Base-by-base conservation (phyloP, 1,140 invertebrate genomes). In the Bombus sibiricus region DNA sequence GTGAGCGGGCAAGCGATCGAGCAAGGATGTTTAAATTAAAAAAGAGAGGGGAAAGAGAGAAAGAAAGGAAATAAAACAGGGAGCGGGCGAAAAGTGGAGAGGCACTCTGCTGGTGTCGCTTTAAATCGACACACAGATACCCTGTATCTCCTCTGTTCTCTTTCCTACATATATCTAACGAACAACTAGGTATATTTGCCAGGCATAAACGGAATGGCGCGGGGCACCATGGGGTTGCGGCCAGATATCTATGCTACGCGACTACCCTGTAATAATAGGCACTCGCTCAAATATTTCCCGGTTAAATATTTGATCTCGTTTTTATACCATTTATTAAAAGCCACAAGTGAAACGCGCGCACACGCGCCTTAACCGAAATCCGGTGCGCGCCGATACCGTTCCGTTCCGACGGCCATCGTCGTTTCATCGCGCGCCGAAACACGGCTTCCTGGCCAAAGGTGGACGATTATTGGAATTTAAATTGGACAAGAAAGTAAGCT, bases 311-410 rank as follows among this genome's bases (percentile, higher is more conserved):
- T 93, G 92, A 93, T 92, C 92, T 89, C 86, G 88, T 92, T 93
- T 93, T 93, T 93, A 92, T 93, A 88, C 92, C 90, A 92, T 93
- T 93, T 93, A 93, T 93, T 92, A 93, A 93, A 92, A 92, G 91
- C 89, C 92, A 85, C 90, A 89, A 89, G 86, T 88, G 86, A 91
- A 89, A 86, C 85, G 86, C 83, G 69, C 62, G 59, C 83, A 79
- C 86, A 81, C 78, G 88, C 62, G 75, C 81, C 34, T 69, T 73
- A 76, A 66, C n/a, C 25, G 59, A 86, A 79, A 89, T 80, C 76
- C 25, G 53, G 83, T 25, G 62, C 15, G 39, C 15, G 64, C 53
- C 39, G 62, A 64, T 71, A 81, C 64, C 59, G 28, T n/a, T n/a
- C 39, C 41, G 59, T 81, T 82, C 66, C 57, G 68, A 37, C 25